Evolutionary conservation across 2,113 vertebrate species (phyloP), one percentile per base, ranked within the genome.

Genomic region (Syngnathoides biaculeatus): DNA sequence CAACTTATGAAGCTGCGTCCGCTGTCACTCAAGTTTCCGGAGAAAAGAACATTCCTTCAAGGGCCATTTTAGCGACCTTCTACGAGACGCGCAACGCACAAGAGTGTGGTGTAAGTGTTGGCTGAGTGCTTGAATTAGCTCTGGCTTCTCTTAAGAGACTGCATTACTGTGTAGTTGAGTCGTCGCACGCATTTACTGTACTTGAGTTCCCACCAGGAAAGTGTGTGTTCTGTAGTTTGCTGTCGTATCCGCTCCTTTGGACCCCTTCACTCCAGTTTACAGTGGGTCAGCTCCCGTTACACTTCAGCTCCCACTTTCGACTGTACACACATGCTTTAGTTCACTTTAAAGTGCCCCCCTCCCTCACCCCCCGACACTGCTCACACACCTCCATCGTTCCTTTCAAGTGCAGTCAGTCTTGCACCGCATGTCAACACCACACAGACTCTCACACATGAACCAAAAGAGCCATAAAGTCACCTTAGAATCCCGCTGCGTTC

Each of bases 211-310:
- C 62, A 65, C 66, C 58, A 64, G 52, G 70, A 60, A 65, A 73
- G 75, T 73, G 67, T 27, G 61, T 55, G 72, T 48, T 79, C n/a
- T 68, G 38, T 61, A 43, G 60, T 57, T 56, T 56, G 14, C 27
- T 27, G 26, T 30, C 88, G 80, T 86, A 80, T 80, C 75, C 78
- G 78, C 89, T 89, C 87, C 87, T 86, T 83, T 82, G 71, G 86
- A 89, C 80, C 87, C 89, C 87, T 90, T 89, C 89, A 89, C 89
- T 89, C 89, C 89, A 89, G 89, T 83, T 88, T 79, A 66, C 65
- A 78, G 75, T 65, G 85, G 85, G 85, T 82, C 84, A 86, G 69
- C 79, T 83, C 80, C 74, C 80, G 71, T 81, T 64, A 63, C 72
- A 80, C 81, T 82, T 83, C 72, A 35, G 17, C 43, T 79, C 68